Percentiles rank a stretch among this genome's conserved stretches.
Evolutionary conservation across 1,140 invertebrate species (phyloP).

Genomic region (Drosophila saltans): DNA sequence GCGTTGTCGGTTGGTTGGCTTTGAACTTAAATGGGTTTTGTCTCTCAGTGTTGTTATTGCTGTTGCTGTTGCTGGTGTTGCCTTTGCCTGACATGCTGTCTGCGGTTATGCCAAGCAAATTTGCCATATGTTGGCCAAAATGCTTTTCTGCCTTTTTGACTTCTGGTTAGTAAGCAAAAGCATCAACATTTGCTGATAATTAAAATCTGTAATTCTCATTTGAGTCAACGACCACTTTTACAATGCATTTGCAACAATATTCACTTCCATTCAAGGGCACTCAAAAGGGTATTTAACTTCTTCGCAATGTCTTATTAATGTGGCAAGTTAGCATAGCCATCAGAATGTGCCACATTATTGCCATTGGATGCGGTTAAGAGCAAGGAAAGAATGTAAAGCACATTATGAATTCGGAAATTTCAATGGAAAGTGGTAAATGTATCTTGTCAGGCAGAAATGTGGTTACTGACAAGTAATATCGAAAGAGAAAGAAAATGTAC

Average conservation of each 20-base stretch:
- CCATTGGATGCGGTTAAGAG: not conserved
- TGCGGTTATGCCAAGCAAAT: slow-evolving; percentile 58
- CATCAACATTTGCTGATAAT: slow-evolving; percentile 38
- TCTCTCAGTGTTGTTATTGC: slow-evolving; percentile 25
- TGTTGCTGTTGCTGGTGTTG: slow-evolving; percentile 28
- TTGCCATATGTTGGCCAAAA: slow-evolving; percentile 75
- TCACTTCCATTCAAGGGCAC: too few relatives aligned
- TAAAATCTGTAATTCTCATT: slow-evolving; percentile 39
- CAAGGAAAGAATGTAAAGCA: not conserved
- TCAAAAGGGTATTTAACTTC: not conserved
- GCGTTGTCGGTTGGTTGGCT: slow-evolving; percentile 70
- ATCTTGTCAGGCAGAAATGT: not conserved
- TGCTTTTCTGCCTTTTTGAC: slow-evolving; percentile 37
- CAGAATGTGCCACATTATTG: not conserved
- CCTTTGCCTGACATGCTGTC: slow-evolving; percentile 51
- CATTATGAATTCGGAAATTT: not conserved
- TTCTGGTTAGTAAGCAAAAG: slow-evolving; percentile 25
- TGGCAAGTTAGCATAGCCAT: not conserved
- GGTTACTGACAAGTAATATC: not conserved
- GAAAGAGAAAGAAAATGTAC: too few relatives aligned
- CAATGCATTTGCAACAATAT: not conserved
- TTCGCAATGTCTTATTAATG: slow-evolving; percentile 16
- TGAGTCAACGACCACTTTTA: not conserved
- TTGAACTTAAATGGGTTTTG: slow-evolving; percentile 76
- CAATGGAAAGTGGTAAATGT: not conserved